Evolutionary conservation across 1,140 invertebrate species (phyloP), one percentile per base, ranked within the genome.

Genomic region (Adoxophyes honmai): DNA sequence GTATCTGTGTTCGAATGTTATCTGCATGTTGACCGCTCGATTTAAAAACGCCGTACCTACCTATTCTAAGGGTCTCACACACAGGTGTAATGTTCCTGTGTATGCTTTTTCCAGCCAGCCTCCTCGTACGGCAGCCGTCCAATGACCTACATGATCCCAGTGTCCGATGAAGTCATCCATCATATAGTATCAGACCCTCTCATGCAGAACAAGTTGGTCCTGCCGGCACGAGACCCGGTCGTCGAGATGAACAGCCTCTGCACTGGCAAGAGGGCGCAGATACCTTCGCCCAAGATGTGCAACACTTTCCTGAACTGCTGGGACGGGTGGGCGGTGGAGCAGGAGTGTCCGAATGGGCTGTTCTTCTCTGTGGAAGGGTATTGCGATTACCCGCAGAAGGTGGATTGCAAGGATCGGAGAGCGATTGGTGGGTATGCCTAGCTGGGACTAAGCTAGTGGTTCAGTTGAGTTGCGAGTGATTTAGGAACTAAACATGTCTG

Each of bases 231-330:
- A 38, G 74, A 85, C 4, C 73, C 78, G 0, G 37, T 73, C 0
- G 67, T 84, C 0, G 70, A 76, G 44, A 62, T 62, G 1, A 83
- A 77, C 42, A 64, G 74, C 1, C 60, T 81, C 0, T 89, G 85
- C 57, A 54, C 68, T 34, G 85, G 77, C 0, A 73, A 65, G 38
- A 64, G 92, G 36, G 91, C 92, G 15, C 92, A 93, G 68, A 93
- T 93, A 58, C 89, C 92, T 0, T 92, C 91, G 16, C 82, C 88
- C 0, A 91, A 85, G 7, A 87, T 88, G 7, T 94, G 93, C 68
- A 90, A 90, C 15, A 91, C 90, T 66, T 94, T 92, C 70, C 61
- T 94, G 0, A 94, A 94, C 70, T 94, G 93, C 60, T 94, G 93
- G 93, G 93, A 94, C 64, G 93, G 92, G 0, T 88, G 90, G 36